Evolutionary conservation across 2,888 invertebrate genomes (phyloP).

Genomic region (Athrips mouffetella): DNA sequence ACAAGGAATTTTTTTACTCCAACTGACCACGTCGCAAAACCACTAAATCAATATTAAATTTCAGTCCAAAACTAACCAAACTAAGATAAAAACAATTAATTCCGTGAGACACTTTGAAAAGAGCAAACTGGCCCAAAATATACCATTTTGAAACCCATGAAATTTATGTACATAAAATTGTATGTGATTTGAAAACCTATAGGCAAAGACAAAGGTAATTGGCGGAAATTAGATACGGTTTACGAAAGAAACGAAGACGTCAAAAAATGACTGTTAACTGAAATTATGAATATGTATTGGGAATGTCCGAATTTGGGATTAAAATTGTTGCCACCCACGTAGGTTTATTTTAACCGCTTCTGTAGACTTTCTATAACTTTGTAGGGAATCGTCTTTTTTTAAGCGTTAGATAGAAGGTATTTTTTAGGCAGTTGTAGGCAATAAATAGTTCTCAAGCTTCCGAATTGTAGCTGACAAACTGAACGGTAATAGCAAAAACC

Average conservation of each 20-base stretch:
- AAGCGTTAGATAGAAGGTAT: too few species aligned
- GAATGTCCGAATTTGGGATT: constrained; percentile 23
- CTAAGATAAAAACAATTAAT: neutral
- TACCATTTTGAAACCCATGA: constrained; percentile 32
- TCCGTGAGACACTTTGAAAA: neutral
- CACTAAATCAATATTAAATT: too few species aligned
- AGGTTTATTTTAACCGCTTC: too few species aligned
- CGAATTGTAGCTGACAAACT: too few species aligned
- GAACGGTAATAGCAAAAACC: too few species aligned
- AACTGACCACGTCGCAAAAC: too few species aligned
- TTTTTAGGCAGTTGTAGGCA: too few species aligned
- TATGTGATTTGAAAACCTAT: constrained; percentile 30
- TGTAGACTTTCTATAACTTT: too few species aligned
- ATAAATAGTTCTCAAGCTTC: too few species aligned
- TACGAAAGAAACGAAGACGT: constrained; percentile 28
- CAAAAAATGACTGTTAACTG: constrained; percentile 15
- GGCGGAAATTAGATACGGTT: constrained; percentile 50
- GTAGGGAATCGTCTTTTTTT: too few species aligned
- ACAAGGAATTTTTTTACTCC: too few species aligned
- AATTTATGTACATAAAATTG: constrained; percentile 53
- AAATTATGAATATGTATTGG: constrained; percentile 32
- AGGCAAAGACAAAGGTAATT: constrained; percentile 60
- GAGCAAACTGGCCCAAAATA: neutral
- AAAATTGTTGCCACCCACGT: constrained; percentile 26
- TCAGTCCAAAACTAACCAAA: neutral